Evolutionary conservation across 2,797 vertebrate species (phyloP).

Genomic region (Lates japonicus): DNA sequence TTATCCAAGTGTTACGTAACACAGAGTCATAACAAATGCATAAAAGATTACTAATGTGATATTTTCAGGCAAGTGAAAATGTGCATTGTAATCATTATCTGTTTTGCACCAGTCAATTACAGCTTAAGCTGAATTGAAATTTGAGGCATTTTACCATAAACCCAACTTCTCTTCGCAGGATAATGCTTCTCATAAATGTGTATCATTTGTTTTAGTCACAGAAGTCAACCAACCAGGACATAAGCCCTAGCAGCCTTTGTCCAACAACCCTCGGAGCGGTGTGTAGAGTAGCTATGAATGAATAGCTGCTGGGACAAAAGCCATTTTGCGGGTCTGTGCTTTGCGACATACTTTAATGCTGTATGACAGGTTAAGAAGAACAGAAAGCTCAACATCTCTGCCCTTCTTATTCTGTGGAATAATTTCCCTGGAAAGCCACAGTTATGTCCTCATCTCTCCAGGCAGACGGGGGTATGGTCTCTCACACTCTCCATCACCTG

Average conservation of each 20-base stretch:
- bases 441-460: constrained; percentile 17
- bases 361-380: constrained; percentile 46
- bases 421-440: constrained; percentile 26
- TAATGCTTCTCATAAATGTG: background rate
- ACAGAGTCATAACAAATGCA: constrained; percentile 13
- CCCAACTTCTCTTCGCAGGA: background rate
- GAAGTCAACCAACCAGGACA: constrained; percentile 14
- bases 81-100: background rate
- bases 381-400: constrained; percentile 3
- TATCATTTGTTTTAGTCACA: constrained; percentile 32
- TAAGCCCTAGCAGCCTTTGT: constrained; percentile 31
- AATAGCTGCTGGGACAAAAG: constrained; percentile 49
- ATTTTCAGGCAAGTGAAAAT: background rate
- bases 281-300: constrained; percentile 18
- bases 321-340: constrained; percentile 49
- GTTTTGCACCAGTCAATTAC: background rate
- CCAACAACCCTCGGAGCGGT: constrained; percentile 11
- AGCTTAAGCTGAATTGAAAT: background rate
- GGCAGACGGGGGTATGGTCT: constrained; percentile 13
- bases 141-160: background rate
- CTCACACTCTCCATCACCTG: constrained; percentile 19
- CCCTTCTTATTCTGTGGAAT: background rate
- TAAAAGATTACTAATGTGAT: constrained; percentile 17
- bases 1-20: constrained; percentile 28
- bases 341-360: constrained; percentile 58